phyloP scores from a whole-genome alignment of 2,113 vertebrate genomes.

The Onychostruthus taczanowskii region DNA sequence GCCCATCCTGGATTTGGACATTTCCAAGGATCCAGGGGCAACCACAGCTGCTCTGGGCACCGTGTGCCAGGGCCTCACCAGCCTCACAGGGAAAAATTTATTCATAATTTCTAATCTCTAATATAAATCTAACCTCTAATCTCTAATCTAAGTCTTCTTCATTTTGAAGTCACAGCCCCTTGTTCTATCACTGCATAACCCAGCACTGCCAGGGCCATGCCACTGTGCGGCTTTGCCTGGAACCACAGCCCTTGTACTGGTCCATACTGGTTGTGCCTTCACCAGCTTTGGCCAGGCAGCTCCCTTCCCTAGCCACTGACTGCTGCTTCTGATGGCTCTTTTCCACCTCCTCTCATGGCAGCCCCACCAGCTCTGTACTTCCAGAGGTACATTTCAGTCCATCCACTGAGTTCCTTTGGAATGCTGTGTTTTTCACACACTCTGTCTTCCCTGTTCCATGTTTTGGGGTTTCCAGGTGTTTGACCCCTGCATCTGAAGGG shows the following conservation, averaged over 20 bases:
- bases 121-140: not conserved
- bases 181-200: not conserved
- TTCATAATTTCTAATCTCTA: not conserved
- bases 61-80: not conserved
- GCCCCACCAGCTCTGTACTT: not conserved
- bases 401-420: rapidly evolving
- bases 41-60: not conserved
- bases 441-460: not conserved
- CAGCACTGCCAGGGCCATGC: not conserved
- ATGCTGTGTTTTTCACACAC: not conserved
- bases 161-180: not conserved
- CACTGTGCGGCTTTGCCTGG: not conserved
- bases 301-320: not conserved
- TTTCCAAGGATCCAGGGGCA: not conserved
- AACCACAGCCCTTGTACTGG: not conserved
- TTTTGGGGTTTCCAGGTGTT: not conserved
- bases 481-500: not conserved
- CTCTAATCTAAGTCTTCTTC: not conserved
- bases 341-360: not conserved
- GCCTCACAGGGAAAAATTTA: not conserved
- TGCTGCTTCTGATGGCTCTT: not conserved
- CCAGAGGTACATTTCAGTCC: not conserved
- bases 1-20: rapidly evolving
- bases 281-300: not conserved
- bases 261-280: not conserved